A percentile compares a stretch with the other conserved stretches of the same genome.
These are phyloP conservation scores for Meleagris gallopavo DNA, from an alignment of 2,113 vertebrate genomes.

Conservation along the genomic window DNA sequence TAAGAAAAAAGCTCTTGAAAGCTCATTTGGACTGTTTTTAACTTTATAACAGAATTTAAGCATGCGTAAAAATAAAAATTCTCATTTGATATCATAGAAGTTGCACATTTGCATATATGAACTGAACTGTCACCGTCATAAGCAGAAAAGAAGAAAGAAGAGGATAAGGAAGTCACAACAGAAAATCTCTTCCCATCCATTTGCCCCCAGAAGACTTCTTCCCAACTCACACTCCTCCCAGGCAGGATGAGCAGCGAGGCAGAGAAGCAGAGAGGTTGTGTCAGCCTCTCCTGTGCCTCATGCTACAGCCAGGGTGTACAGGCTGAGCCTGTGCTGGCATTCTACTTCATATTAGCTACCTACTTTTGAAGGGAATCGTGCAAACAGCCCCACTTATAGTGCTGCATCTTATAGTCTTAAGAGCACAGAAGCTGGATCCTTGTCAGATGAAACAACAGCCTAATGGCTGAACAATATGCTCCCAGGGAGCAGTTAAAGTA, in stretches of 20 bases:
- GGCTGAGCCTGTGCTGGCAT: fast-evolving
- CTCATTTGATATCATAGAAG: background rate
- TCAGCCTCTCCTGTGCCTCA: background rate
- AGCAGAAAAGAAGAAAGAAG: background rate
- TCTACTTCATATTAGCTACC: background rate
- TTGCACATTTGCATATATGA: background rate
- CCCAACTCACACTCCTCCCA: no score
- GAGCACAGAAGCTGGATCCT: background rate
- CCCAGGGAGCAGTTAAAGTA: background rate
- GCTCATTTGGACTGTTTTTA: background rate
- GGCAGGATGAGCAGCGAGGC: background rate
- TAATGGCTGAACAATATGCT: background rate
- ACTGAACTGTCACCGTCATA: background rate
- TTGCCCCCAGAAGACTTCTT: background rate
- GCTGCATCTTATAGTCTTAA: background rate
- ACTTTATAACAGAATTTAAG: background rate
- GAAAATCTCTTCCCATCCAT: background rate
- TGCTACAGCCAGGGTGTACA: background rate
- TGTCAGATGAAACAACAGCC: background rate
- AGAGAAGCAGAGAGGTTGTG: background rate
- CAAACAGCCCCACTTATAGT: background rate
- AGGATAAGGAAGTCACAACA: background rate
- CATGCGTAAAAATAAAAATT: background rate
- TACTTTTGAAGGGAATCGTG: background rate
- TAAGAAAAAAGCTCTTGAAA: background rate